Evolutionary conservation across 2,888 invertebrate genomes (phyloP).

Genomic region (Tryphoninae sp.): DNA sequence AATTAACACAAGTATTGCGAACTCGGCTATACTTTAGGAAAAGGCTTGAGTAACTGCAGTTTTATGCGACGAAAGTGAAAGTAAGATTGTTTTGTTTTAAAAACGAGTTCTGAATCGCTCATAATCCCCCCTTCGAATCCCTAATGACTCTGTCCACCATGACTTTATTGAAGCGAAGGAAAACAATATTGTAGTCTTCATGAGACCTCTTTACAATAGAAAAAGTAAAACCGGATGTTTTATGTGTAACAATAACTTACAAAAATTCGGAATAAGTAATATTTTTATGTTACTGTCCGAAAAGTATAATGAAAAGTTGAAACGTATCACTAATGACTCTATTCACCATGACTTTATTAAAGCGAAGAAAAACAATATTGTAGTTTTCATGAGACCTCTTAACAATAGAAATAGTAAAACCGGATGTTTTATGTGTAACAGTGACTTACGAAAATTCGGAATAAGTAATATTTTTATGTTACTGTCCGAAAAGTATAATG

Average conservation of each 20-base stretch:
- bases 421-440: background rate
- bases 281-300: background rate
- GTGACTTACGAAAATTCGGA: conserved; percentile 27
- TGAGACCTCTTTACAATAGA: background rate
- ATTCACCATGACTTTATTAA: background rate
- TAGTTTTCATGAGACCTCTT: background rate
- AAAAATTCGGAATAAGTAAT: background rate
- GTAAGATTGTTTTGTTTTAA: conserved; percentile 16
- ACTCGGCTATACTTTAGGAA: conserved; percentile 13
- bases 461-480: background rate
- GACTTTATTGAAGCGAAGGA: background rate
- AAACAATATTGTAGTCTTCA: background rate
- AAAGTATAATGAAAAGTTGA: background rate
- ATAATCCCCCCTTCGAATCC: background rate
- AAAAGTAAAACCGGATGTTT: background rate
- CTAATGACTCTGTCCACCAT: conserved; percentile 1
- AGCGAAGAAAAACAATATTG: conserved; percentile 9
- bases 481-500: background rate
- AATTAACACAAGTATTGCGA: background rate
- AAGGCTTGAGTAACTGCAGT: conserved; percentile 6
- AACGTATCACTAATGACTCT: conserved; percentile 6
- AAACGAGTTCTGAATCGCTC: conserved; percentile 31
- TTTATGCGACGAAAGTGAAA: conserved; percentile 21
- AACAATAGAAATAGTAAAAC: background rate
- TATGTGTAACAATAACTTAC: conserved; percentile 7